phyloP scores from a whole-genome alignment of 2,888 invertebrate genomes.

The Diadromus collaris region DNA sequence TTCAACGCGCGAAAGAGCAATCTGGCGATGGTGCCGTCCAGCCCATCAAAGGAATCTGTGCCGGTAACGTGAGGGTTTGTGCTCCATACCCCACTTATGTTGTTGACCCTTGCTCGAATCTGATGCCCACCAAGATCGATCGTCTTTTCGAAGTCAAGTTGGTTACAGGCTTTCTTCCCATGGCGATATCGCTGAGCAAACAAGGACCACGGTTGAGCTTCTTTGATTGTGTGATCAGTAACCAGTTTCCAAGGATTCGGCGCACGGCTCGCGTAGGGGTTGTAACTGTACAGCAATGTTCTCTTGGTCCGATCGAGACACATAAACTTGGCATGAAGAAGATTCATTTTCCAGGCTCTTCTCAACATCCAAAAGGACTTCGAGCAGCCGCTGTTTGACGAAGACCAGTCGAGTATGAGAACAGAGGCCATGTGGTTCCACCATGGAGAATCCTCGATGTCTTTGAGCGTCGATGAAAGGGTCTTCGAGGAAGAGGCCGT shows the following conservation, averaged over 20 bases:
- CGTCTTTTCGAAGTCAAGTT: neutral
- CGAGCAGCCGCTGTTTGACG: slow-evolving; percentile 41
- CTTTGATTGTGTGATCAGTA: neutral
- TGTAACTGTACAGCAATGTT: slow-evolving; percentile 54
- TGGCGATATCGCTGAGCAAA: neutral
- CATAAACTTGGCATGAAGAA: slow-evolving; percentile 53
- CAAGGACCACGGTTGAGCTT: slow-evolving; percentile 11
- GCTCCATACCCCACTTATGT: neutral
- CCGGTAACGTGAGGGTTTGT: neutral
- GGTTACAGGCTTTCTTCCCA: neutral
- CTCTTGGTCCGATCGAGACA: slow-evolving; percentile 45
- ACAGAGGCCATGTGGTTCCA: slow-evolving; percentile 61
- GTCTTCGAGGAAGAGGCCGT: neutral
- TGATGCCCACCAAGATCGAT: slow-evolving; percentile 3
- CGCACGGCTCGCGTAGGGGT: slow-evolving; percentile 55
- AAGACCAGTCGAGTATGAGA: slow-evolving; percentile 47
- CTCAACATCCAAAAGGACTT: slow-evolving; percentile 48
- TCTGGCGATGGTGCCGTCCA: neutral
- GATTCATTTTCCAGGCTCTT: slow-evolving; percentile 54
- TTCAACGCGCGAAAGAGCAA: neutral
- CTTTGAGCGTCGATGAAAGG: neutral
- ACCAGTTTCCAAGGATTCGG: slow-evolving; percentile 52
- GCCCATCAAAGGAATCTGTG: neutral
- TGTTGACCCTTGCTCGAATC: neutral
- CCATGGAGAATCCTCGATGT: slow-evolving; percentile 47